Base-by-base conservation (phyloP, 2,113 vertebrate genomes). In the Plecturocebus donacophilus region DNA sequence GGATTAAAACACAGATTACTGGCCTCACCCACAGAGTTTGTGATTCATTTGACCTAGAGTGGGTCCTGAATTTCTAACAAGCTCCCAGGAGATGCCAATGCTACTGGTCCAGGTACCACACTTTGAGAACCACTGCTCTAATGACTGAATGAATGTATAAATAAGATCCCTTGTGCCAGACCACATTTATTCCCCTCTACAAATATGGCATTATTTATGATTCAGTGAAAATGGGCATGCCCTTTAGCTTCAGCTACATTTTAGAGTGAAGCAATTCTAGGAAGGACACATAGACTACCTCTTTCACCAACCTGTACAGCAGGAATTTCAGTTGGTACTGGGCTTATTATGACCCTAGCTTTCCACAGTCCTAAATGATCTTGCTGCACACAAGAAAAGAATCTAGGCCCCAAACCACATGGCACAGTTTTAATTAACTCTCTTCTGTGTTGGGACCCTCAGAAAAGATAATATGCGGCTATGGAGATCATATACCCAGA, bases 401-500 rank as follows among this genome's bases (percentile, higher is more conserved):
- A 96, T n/a, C 38, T 70, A 96, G 95, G 64, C 81, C 84, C 32
- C 81, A 94, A 94, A 95, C 61, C 77, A 92, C 90, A 92, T 83
- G 93, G 56, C 45, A 87, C 35, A 95, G 87, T 95, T 96, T 97
- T 95, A 93, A 91, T 96, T 71, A 96, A 88, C 81, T 93, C 90
- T 47, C 71, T 92, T 76, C 56, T 71, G 25, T 82, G 88, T 94
- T n/a, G 27, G 82, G 79, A 96, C 56, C 71, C 82, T 96, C 71
- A 61, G 81, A 83, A 94, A 40, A 98, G 91, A 95, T 96, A 88
- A 90, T 97, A 96, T 91, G 85, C 92, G 91, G 68, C 96, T 89
- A 86, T 75, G 71, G 88, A 91, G 85, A 92, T 52, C 95, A 96
- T 95, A 92, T 61, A 0, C 87, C 81, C 88, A 91, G 49, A 96